phyloP scores from a whole-genome alignment of 53 echinoderm and acorn worm species.

The Patiria pectinifera region DNA sequence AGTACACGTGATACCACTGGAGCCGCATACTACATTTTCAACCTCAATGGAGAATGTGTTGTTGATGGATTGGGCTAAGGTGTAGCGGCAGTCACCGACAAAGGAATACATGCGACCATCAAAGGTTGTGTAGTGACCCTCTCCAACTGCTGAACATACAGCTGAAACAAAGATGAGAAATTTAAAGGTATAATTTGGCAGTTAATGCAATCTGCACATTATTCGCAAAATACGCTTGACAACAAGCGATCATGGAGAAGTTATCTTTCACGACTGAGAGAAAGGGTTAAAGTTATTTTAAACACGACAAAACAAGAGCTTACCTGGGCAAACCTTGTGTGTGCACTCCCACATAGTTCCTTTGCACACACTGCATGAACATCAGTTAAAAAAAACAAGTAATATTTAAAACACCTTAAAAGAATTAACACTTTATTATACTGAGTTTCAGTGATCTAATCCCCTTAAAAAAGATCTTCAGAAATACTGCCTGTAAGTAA shows the following conservation, averaged over 20 bases:
- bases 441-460: no score
- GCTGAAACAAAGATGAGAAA: slow-evolving; percentile 40
- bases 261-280: no score
- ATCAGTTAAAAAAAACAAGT: background rate
- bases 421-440: no score
- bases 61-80: slow-evolving; percentile 71
- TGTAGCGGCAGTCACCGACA: slow-evolving; percentile 87
- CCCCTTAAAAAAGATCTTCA: no score
- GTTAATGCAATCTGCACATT: no score
- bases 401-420: no score
- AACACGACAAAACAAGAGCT: background rate
- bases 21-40: slow-evolving; percentile 84
- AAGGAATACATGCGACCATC: slow-evolving; percentile 86
- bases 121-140: slow-evolving; percentile 89
- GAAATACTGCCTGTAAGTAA: no score
- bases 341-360: slow-evolving; percentile 88
- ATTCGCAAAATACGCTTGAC: no score
- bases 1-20: slow-evolving; percentile 87
- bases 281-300: background rate
- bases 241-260: no score
- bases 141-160: slow-evolving; percentile 85
- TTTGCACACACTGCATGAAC: slow-evolving; percentile 74
- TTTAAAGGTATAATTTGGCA: no score
- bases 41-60: slow-evolving; percentile 77
- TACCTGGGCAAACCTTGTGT: slow-evolving; percentile 83